Evolutionary conservation across 2,797 vertebrate genomes (phyloP), one percentile per base, ranked within the genome.

Genomic region (Arctocebus calabarensis): DNA sequence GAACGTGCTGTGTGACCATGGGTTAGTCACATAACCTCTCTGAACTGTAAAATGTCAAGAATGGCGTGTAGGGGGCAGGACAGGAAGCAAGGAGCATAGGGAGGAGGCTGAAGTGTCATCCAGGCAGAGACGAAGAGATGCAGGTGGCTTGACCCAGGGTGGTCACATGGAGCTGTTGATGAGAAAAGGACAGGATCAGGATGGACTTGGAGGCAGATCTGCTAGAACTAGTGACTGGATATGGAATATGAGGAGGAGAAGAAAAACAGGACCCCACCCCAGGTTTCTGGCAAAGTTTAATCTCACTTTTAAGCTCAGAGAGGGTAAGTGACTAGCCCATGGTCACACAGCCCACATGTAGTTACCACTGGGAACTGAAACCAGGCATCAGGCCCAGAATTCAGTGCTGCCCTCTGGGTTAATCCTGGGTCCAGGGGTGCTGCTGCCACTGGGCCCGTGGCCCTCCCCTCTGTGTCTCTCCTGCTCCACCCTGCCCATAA

Each of bases 271-370:
- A 40, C 68, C 7, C 29, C 43, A 45, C 43, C 43, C 22, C 43
- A 34, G 59, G 12, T 84, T 79, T 93, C 64, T 43, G 70, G 70
- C n/a, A 71, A 96, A 84, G 52, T 20, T 11, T 16, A 52, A 66
- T 77, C 59, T 92, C n/a, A 52, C 59, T 34, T 81, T 62, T 43
- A 0, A 82, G 74, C 84, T 84, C 91, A 94, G 96, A 92, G 87
- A 70, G 32, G 84, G 82, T 75, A 55, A 91, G 81, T 29, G 66
- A 85, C 25, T 64, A 71, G 45, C 43, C 62, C 14, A 34, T 11
- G 22, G 79, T 95, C 91, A 84, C 93, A 95, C 71, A 93, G 96
- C 70, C 37, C 20, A 45, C 64, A 43, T 9, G 8, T 3, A 34
- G 62, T 43, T 43, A 62, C 59, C n/a, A 34, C 52, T 23, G 83